Base-by-base conservation (phyloP, 2,113 vertebrate species). In the Octodon degus region DNA sequence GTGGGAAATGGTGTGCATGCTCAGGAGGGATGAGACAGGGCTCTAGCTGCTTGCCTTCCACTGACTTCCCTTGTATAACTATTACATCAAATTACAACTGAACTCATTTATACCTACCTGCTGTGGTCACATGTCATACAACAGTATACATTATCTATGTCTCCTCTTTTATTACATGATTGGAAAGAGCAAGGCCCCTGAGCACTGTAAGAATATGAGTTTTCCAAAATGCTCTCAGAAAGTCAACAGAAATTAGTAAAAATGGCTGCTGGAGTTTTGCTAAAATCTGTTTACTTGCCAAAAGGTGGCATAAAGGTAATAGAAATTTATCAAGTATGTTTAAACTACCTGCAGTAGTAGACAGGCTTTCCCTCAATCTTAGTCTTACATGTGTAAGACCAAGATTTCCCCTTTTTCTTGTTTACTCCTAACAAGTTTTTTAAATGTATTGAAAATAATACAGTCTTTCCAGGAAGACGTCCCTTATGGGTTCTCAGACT, bases 261-360 rank as follows among this genome's bases (percentile, higher is more conserved):
- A 72, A 85, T 53, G 65, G 19, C 17, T 63, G 13, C 60, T 40
- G 13, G 8, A 34, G 40, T 67, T 89, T 94, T 87, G 25, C 32
- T 40, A 63, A 77, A 94, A 95, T 86, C 63, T 67, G 84, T 34
- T 83, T 65, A 90, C 27, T 25, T 91, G 25, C 47, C 80, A 91
- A 94, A 80, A 74, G 30, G 16, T 95, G 40, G 24, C 72, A 92
- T 50, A 67, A 60, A 96, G 74, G 86, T 68, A 90, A 67, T 0
- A 90, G n/a, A 86, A 94, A 55, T 4, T 37, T 30, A 37, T 83
- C 34, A 62, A 62, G 47, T 80, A 85, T 58, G 58, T 92, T 86
- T 17, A 37, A 40, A 67, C 22, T 50, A 68, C 8, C 20, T 77
- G 27, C 40, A 93, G 25, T 60, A 85, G 79, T 47, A 43, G 2